phyloP scores from a whole-genome alignment of 2,888 invertebrate species.

The Sphaerophoria taeniata region DNA sequence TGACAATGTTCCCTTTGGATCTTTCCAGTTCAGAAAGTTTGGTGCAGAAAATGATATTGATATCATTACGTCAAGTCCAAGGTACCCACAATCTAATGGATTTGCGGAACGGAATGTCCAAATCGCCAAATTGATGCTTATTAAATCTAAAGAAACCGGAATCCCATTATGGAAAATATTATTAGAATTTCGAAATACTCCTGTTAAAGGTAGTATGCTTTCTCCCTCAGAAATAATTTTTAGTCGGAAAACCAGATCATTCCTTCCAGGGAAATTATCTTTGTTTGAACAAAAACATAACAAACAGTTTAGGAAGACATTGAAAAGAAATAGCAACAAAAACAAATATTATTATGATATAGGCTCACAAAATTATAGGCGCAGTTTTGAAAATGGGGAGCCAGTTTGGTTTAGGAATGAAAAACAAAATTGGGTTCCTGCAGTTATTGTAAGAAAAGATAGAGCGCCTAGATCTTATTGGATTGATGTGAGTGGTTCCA shows the following conservation, averaged over 20 bases:
- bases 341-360: conserved; percentile 1
- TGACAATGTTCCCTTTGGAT: conserved; percentile 19
- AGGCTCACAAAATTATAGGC: neutral
- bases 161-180: no score
- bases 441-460: neutral
- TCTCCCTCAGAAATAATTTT: no score
- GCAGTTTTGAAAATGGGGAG: neutral
- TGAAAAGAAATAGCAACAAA: neutral
- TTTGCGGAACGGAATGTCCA: neutral
- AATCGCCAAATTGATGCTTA: conserved; percentile 2
- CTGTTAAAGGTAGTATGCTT: no score
- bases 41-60: conserved; percentile 38
- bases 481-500: conserved; percentile 1
- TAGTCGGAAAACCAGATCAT: no score
- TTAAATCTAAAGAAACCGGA: no score
- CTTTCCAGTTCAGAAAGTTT: conserved; percentile 37
- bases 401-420: no score
- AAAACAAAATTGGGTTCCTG: neutral
- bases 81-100: conserved; percentile 19
- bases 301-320: neutral
- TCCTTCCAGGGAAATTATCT: no score
- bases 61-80: conserved; percentile 61
- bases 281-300: conserved; percentile 2
- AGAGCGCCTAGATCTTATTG: conserved; percentile 7
- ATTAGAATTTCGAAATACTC: no score